Evolutionary conservation across 2,888 invertebrate species (phyloP).

Genomic region (Parasteatoda lunata): DNA sequence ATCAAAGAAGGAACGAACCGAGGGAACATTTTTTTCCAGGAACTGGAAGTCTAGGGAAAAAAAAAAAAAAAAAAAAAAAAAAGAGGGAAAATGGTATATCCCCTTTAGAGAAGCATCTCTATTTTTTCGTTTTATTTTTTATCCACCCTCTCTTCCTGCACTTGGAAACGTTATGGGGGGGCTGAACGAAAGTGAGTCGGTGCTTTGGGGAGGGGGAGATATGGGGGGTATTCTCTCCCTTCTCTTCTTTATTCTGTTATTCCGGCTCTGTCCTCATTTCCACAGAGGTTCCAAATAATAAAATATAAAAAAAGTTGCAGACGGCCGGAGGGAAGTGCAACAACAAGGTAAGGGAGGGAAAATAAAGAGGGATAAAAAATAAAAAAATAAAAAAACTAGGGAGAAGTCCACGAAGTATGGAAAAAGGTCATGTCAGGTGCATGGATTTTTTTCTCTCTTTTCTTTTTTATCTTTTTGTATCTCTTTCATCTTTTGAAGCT

Average conservation of each 20-base stretch:
- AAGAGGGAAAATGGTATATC: neutral
- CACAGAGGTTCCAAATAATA: conserved; percentile 27
- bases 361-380: conserved; percentile 17
- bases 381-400: conserved; percentile 15
- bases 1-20: neutral
- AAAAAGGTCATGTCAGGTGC: conserved; percentile 67
- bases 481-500: neutral
- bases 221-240: conserved; percentile 1
- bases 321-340: conserved; percentile 30
- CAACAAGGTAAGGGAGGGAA: conserved; percentile 30
- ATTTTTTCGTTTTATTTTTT: neutral
- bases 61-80: neutral
- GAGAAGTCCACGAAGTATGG: conserved; percentile 21
- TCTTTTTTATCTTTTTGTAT: neutral
- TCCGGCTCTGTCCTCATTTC: conserved; percentile 56
- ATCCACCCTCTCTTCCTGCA: conserved; percentile 64
- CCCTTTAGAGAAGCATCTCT: neutral
- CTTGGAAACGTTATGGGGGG: conserved; percentile 8
- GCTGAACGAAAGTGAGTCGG: conserved; percentile 65
- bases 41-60: neutral
- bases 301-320: conserved; percentile 24
- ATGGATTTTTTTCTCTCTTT: conserved; percentile 24
- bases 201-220: conserved; percentile 14
- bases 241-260: conserved; percentile 35
- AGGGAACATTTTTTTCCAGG: neutral